phyloP scores from a whole-genome alignment of 2,797 vertebrate species.

The Helarctos malayanus region DNA sequence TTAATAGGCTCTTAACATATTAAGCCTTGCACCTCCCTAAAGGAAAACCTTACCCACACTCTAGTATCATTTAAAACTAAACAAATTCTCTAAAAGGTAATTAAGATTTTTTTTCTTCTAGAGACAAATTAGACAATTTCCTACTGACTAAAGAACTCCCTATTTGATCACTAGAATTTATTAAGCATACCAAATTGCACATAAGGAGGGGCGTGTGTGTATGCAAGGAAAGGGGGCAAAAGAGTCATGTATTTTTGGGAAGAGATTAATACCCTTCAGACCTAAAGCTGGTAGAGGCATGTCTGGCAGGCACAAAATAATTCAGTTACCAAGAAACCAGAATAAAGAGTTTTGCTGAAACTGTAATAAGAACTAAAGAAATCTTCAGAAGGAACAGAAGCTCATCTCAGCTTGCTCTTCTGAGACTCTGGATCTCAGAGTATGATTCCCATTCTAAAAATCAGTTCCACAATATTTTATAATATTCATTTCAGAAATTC shows the following conservation, averaged over 20 bases:
- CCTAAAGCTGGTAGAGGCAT: background rate
- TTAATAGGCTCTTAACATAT: background rate
- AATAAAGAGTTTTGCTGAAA: conserved; percentile 33
- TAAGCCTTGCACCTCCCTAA: background rate
- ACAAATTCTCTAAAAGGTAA: background rate
- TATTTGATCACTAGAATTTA: conserved; percentile 14
- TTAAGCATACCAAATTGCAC: background rate
- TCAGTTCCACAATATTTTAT: background rate
- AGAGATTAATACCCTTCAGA: background rate
- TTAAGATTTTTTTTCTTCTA: conserved; percentile 38
- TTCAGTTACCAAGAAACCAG: background rate
- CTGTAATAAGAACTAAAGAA: background rate
- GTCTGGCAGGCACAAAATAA: background rate
- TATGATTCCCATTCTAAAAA: conserved; percentile 36
- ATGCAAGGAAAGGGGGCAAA: background rate
- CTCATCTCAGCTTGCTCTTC: conserved; percentile 6
- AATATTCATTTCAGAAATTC: conserved; percentile 53
- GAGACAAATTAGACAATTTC: conserved; percentile 54
- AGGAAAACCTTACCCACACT: background rate
- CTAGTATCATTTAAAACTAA: conserved; percentile 64
- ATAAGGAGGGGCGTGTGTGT: background rate
- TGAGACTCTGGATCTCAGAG: background rate
- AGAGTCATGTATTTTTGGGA: background rate
- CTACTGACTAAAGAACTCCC: background rate
- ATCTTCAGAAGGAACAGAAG: background rate